Conservation (phyloP, 2,113 vertebrate genomes). For the Paradoxurus hermaphroditus region DNA sequence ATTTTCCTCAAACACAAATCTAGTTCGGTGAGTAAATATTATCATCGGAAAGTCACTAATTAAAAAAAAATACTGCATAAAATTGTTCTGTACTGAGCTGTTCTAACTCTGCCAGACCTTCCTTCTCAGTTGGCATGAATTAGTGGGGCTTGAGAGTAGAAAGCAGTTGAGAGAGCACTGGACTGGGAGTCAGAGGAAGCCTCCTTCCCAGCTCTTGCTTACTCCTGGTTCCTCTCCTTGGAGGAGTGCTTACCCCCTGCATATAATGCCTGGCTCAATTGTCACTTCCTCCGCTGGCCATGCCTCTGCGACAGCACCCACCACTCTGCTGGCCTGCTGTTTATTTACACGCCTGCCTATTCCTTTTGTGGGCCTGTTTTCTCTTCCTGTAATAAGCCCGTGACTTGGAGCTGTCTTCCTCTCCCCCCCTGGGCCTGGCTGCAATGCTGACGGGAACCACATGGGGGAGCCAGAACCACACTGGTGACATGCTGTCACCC, state of each 20-base stretch:
- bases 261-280: background rate
- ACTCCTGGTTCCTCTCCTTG: background rate
- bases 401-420: background rate
- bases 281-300: background rate
- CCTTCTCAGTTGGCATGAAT: background rate
- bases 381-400: background rate
- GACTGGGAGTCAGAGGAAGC: background rate
- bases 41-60: background rate
- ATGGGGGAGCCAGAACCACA: constrained; percentile 40
- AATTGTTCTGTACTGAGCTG: background rate
- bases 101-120: background rate
- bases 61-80: background rate
- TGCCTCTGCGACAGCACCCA: background rate
- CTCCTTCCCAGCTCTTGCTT: background rate
- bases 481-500: background rate
- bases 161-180: background rate
- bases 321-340: background rate
- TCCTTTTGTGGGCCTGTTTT: background rate
- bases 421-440: background rate
- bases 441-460: background rate
- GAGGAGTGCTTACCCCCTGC: no score
- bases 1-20: background rate
- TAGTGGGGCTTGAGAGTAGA: background rate
- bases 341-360: background rate
- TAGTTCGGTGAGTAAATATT: background rate